Percentiles rank a stretch among this genome's conserved stretches.
phyloP scores from a whole-genome alignment of 2,888 invertebrate genomes.

The Gisinianus flammeolus region DNA sequence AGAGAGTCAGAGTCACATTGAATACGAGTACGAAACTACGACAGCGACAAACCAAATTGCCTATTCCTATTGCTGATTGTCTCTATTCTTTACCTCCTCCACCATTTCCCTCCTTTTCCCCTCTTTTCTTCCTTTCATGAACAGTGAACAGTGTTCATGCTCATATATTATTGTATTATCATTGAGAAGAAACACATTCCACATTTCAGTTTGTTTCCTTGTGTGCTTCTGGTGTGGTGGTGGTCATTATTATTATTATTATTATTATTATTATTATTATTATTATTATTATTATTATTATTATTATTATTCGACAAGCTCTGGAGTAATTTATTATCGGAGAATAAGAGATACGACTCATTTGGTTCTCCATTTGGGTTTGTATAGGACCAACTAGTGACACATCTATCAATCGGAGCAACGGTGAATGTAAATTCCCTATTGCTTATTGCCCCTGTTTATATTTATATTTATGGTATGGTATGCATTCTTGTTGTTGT shows the following conservation, averaged over 20 bases:
- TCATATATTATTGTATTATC: too few relatives aligned
- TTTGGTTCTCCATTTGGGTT: not conserved
- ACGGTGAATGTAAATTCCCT: not conserved
- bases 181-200: too few relatives aligned
- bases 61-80: conserved; percentile 22
- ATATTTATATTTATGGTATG: too few relatives aligned
- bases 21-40: not conserved
- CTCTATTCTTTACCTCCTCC: conserved; percentile 5
- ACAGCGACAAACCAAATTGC: conserved; percentile 28
- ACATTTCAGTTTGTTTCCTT: too few relatives aligned
- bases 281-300: too few relatives aligned
- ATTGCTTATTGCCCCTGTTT: not conserved
- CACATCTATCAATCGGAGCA: conserved; percentile 29
- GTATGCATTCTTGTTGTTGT: too few relatives aligned
- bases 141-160: too few relatives aligned
- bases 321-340: conserved; percentile 24
- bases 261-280: too few relatives aligned
- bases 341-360: conserved; percentile 28
- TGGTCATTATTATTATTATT: not conserved
- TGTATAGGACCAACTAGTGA: conserved; percentile 26
- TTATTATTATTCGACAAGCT: conserved; percentile 15
- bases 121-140: not conserved
- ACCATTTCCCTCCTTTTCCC: not conserved
- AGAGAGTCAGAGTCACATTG: too few relatives aligned
- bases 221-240: too few relatives aligned